These are phyloP conservation scores for Scarus forsteni DNA, from an alignment of 2,797 vertebrate genomes.

Conservation along the genomic window DNA sequence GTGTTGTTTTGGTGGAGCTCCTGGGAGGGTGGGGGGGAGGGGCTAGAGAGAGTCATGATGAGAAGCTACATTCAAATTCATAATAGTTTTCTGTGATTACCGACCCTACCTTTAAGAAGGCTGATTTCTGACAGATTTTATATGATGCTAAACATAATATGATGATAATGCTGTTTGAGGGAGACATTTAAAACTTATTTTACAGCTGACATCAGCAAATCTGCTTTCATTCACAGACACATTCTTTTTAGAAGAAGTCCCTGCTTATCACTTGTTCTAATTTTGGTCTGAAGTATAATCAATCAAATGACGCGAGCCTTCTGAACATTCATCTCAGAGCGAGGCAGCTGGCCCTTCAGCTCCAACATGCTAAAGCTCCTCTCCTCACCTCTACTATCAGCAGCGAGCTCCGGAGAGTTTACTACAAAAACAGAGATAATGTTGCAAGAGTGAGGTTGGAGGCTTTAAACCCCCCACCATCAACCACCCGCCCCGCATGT, in stretches of 20 bases:
- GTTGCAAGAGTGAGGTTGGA: slow-evolving; percentile 48
- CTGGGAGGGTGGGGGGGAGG: too few species aligned
- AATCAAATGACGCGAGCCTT: slow-evolving; percentile 52
- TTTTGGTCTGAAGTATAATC: slow-evolving; percentile 67
- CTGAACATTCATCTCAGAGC: slow-evolving; percentile 43
- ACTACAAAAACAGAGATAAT: slow-evolving; percentile 72
- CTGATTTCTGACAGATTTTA: slow-evolving; percentile 26
- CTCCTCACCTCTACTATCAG: slow-evolving; percentile 60
- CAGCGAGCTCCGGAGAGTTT: slow-evolving; percentile 69
- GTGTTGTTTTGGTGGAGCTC: too few species aligned
- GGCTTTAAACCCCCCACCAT: slow-evolving; percentile 47
- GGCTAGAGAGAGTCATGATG: too few species aligned
- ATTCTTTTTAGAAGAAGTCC: slow-evolving; percentile 33
- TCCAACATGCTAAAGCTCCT: slow-evolving; percentile 44
- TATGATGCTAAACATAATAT: not conserved
- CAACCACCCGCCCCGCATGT: slow-evolving; percentile 48
- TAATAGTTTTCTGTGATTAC: too few species aligned
- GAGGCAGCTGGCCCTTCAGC: slow-evolving; percentile 40
- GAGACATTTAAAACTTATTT: not conserved
- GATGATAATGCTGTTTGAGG: slow-evolving; percentile 15
- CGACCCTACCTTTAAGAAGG: too few species aligned
- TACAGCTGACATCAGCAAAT: slow-evolving; percentile 23
- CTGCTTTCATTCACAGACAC: slow-evolving; percentile 31
- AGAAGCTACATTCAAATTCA: too few species aligned
- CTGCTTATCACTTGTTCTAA: slow-evolving; percentile 33